Percentiles rank a stretch among this genome's conserved stretches.
These are phyloP conservation scores for Ophioninae sp. DNA, from an alignment of 2,888 invertebrate species.

Conservation along the genomic window DNA sequence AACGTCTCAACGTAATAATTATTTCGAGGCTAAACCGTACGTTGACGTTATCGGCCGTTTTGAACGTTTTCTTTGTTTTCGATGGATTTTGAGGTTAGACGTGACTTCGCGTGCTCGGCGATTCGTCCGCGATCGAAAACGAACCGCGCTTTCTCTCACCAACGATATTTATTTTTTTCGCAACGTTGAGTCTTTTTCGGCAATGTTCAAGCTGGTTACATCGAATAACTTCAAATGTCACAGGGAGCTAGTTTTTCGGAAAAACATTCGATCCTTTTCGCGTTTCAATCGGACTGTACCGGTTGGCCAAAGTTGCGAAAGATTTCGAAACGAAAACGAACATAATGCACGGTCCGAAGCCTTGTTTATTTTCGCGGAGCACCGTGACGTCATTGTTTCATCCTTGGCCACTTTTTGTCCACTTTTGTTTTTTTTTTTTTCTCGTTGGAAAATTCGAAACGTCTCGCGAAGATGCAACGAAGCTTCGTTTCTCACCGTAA, in stretches of 20 bases:
- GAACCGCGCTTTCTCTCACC: no score
- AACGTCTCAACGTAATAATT: no score
- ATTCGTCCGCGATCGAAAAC: no score
- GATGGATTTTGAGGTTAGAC: no score
- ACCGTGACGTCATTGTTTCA: not conserved
- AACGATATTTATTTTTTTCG: no score
- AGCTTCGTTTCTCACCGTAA: not conserved
- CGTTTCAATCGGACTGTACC: not conserved
- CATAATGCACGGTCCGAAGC: not conserved
- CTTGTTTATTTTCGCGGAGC: not conserved
- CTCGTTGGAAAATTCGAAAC: not conserved
- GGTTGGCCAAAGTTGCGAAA: not conserved
- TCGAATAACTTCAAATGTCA: not conserved
- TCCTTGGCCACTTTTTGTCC: not conserved
- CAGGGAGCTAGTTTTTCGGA: not conserved
- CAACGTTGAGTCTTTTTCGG: not conserved
- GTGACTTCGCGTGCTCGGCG: no score
- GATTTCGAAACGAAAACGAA: not conserved
- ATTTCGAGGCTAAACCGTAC: no score
- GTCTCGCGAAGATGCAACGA: not conserved
- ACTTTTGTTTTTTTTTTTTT: not conserved
- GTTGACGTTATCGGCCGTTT: no score
- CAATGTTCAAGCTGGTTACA: not conserved
- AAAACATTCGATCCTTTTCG: not conserved
- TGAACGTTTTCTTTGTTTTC: no score